These are phyloP conservation scores for Dryadula phaetusa DNA, from an alignment of 2,888 invertebrate genomes.

Conservation along the genomic window DNA sequence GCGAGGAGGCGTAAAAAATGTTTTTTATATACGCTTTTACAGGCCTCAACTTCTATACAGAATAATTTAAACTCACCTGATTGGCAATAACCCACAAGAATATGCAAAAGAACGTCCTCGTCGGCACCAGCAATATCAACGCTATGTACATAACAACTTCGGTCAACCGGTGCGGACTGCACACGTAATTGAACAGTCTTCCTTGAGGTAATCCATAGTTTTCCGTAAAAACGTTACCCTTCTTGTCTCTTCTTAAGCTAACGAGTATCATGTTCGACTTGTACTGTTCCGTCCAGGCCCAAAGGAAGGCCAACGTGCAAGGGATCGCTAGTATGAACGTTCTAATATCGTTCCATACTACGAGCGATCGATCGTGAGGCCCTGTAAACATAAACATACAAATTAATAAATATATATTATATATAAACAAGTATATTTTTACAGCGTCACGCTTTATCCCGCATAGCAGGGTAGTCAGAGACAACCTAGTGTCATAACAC, in stretches of 20 bases:
- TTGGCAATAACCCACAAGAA: constrained; percentile 91
- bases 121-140: constrained; percentile 87
- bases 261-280: constrained; percentile 89
- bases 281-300: constrained; percentile 91
- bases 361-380: constrained; percentile 54
- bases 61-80: constrained; percentile 91
- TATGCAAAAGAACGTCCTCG: constrained; percentile 87
- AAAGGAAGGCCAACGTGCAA: constrained; percentile 86
- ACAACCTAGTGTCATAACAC: no score
- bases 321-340: constrained; percentile 68
- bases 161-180: constrained; percentile 93
- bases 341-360: constrained; percentile 65
- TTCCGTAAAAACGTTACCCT: constrained; percentile 87
- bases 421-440: no score
- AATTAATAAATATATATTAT: neutral
- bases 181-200: constrained; percentile 90
- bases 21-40: no score
- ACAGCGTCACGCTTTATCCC: neutral
- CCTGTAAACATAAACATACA: constrained; percentile 60
- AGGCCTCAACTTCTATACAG: no score
- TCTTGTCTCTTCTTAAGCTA: constrained; percentile 89
- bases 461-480: no score
- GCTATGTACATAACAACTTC: constrained; percentile 90
- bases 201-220: constrained; percentile 91
- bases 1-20: no score